Base-by-base conservation (phyloP, 2,113 vertebrate species). In the Montifringilla adamsi region DNA sequence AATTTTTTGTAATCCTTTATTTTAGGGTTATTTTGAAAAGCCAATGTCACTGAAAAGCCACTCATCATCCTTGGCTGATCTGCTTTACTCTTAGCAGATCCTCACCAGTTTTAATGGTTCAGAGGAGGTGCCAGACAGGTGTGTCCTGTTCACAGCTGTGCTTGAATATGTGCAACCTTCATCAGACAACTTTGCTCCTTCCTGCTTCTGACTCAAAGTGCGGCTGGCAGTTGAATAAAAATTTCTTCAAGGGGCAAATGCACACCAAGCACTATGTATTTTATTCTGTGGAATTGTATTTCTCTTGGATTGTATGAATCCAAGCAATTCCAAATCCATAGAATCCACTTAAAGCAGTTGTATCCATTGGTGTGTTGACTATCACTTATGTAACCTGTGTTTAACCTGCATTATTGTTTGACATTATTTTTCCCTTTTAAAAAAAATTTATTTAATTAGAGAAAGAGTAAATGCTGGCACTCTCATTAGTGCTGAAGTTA, bases 361-460 rank as follows among this genome's bases (percentile, higher is more conserved):
- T 89, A 56, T 66, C 37, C 18, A 21, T 52, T 78, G 27, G 7
- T 95, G n/a, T 93, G 55, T 67, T 80, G 68, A 47, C 27, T 74
- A 37, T 81, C 53, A 22, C 52, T 80, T 91, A 41, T 6, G 26
- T 96, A 89, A 92, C n/a, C 73, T 74, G 22, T 91, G 6, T 95
- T 97, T 96, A 90, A 92, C 79, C 52, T 87, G 73, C 9, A 19
- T 77, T 77, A 55, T 39, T 80, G 28, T 78, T 94, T 75, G 56
- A 87, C 23, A 26, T 89, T 53, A 20, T 50, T 90, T 90, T 53
- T 49, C 27, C 10, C 4, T 7, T 9, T 47, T 43, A 21, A 12
- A 22, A 46, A 56, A 10, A 35, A 15, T 9, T 39, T 35, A 31
- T 41, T 33, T 30, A 41, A 37, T 79, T 79, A 13, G 6, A 82